Percentiles rank a stretch among this genome's conserved stretches.
Conservation (phyloP, 2,888 invertebrate species). For the Watsonalla binaria region DNA sequence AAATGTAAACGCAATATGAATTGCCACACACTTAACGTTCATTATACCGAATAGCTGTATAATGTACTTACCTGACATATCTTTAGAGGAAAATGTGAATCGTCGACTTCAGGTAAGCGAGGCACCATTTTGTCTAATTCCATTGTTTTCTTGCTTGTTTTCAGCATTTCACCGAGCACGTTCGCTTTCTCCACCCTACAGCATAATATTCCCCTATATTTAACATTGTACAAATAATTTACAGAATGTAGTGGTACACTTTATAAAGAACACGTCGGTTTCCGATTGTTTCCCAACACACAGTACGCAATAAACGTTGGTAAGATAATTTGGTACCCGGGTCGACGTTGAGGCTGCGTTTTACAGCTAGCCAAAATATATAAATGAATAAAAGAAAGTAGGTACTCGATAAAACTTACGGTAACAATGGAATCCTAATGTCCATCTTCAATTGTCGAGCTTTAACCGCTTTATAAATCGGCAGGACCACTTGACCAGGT, state of each 20-base stretch:
- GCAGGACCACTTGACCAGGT: slow-evolving; percentile 80
- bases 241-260: too few species aligned
- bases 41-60: too few species aligned
- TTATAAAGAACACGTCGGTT: too few species aligned
- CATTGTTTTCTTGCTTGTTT: slow-evolving; percentile 22
- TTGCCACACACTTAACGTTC: too few species aligned
- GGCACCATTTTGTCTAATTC: slow-evolving; percentile 54
- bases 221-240: too few species aligned
- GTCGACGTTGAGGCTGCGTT: too few species aligned
- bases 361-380: too few species aligned
- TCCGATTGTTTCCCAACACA: too few species aligned
- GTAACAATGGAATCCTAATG: slow-evolving; percentile 75
- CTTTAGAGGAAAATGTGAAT: slow-evolving; percentile 71
- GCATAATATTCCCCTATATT: slow-evolving; percentile 4
- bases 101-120: slow-evolving; percentile 79
- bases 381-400: not conserved
- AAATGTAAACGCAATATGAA: too few species aligned
- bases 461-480: slow-evolving; percentile 87
- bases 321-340: too few species aligned
- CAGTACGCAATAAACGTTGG: too few species aligned
- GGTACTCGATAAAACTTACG: slow-evolving; percentile 59
- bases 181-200: slow-evolving; percentile 69
- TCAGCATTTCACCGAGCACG: slow-evolving; percentile 56
- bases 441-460: slow-evolving; percentile 78
- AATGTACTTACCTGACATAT: slow-evolving; percentile 78